Conservation (phyloP, 2,888 invertebrate genomes). For the Frankliniella fusca region DNA sequence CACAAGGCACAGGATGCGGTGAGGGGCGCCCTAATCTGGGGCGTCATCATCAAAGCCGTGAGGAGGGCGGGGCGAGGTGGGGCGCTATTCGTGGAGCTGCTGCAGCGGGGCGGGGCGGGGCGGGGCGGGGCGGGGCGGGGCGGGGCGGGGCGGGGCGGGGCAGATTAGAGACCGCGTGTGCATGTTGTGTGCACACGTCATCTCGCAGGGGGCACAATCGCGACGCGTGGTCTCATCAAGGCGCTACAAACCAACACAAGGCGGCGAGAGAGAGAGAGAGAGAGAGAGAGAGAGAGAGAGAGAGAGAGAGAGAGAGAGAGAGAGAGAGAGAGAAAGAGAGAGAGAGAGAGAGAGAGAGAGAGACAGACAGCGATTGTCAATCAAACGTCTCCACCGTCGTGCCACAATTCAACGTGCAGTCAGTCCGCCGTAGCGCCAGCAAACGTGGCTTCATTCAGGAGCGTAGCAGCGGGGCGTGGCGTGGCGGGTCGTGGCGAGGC, state of each 20-base stretch:
- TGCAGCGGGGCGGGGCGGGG: background rate
- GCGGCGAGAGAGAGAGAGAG: background rate
- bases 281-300: background rate
- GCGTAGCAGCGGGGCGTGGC: too few species aligned
- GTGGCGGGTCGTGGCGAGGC: too few species aligned
- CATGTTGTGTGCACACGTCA: too few species aligned
- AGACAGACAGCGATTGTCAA: background rate
- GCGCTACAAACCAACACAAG: too few species aligned
- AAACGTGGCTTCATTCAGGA: too few species aligned
- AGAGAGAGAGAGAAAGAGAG: conserved; percentile 11
- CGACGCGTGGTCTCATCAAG: too few species aligned
- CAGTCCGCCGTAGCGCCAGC: too few species aligned
- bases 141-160: too few species aligned
- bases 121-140: too few species aligned
- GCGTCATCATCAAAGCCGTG: background rate
- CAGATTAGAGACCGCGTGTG: too few species aligned
- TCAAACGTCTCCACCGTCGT: background rate
- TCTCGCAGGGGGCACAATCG: too few species aligned
- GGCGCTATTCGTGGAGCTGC: too few species aligned
- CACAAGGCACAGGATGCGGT: background rate
- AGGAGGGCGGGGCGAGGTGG: background rate
- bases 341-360: conserved; percentile 2
- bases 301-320: background rate
- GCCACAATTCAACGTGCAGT: background rate
- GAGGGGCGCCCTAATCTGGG: background rate